These are phyloP conservation scores for Zophobas morio DNA, from an alignment of 1,140 invertebrate genomes.

Conservation along the genomic window DNA sequence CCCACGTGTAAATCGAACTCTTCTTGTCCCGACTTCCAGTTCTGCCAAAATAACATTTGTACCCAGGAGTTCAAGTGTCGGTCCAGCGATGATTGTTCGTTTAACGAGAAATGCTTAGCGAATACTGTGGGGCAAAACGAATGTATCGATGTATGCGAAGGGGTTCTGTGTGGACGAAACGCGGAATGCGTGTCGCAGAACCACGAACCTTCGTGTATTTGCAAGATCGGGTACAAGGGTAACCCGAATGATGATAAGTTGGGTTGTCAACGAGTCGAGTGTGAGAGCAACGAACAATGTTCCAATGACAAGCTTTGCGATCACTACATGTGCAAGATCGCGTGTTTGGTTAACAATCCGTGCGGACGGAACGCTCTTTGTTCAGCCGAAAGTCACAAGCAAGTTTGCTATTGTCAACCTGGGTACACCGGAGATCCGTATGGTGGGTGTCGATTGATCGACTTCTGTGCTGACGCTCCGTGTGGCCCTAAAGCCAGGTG, in stretches of 20 bases:
- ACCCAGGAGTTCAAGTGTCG: constrained; percentile 83
- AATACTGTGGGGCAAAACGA: constrained; percentile 80
- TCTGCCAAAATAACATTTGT: constrained; percentile 86
- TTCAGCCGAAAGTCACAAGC: constrained; percentile 82
- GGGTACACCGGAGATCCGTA: constrained; percentile 86
- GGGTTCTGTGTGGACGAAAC: constrained; percentile 85
- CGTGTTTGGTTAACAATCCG: constrained; percentile 84
- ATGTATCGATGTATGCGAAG: constrained; percentile 80
- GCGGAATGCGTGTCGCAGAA: constrained; percentile 80
- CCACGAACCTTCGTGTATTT: constrained; percentile 82
- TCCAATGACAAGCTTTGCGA: constrained; percentile 87
- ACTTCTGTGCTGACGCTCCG: constrained; percentile 84
- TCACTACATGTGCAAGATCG: constrained; percentile 85
- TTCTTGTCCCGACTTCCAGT: constrained; percentile 86
- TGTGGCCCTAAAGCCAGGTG: constrained; percentile 89
- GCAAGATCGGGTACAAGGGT: constrained; percentile 83
- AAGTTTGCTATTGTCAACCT: constrained; percentile 86
- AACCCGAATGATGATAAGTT: constrained; percentile 80
- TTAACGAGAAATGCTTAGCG: constrained; percentile 77
- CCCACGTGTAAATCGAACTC: constrained; percentile 83
- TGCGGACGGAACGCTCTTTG: constrained; percentile 89
- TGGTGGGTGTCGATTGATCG: constrained; percentile 79
- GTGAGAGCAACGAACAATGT: constrained; percentile 79
- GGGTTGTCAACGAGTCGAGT: constrained; percentile 86
- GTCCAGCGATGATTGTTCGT: constrained; percentile 78